Conservation (phyloP, 2,113 vertebrate genomes). For the Pardalotus punctatus region DNA sequence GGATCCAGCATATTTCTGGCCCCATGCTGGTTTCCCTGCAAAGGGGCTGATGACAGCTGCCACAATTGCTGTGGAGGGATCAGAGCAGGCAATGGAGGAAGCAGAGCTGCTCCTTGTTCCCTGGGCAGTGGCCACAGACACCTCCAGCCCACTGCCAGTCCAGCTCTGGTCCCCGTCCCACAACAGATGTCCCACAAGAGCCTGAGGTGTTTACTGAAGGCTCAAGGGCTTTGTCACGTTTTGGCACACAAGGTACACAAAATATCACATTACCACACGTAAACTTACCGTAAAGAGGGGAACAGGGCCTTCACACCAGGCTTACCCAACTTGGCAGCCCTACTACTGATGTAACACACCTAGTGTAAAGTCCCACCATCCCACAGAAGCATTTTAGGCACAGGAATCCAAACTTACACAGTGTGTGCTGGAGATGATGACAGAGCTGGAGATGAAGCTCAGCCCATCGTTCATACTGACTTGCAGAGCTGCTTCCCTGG, state of each 20-base stretch:
- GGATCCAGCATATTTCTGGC: neutral
- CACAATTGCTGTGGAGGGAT: neutral
- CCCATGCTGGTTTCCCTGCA: neutral
- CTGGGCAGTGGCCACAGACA: neutral
- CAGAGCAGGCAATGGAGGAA: neutral
- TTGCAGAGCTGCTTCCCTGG: conserved; percentile 88
- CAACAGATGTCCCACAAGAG: neutral
- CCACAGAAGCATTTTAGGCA: neutral
- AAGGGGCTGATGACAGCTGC: neutral
- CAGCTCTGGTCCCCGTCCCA: neutral
- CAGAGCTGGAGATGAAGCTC: conserved; percentile 97
- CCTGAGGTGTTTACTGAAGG: too few species aligned
- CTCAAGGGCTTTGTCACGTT: neutral
- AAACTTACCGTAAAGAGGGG: neutral
- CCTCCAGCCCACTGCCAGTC: neutral
- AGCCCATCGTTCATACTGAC: conserved; percentile 98
- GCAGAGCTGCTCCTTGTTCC: neutral
- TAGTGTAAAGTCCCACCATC: neutral
- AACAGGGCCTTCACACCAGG: neutral
- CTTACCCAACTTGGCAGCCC: neutral
- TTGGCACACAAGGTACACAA: accelerated
- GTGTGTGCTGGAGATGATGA: conserved; percentile 94
- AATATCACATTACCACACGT: accelerated
- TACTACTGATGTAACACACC: accelerated
- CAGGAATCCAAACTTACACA: conserved; percentile 80